These are phyloP conservation scores for Ameiurus melas DNA, from an alignment of 2,113 vertebrate species.

Conservation along the genomic window DNA sequence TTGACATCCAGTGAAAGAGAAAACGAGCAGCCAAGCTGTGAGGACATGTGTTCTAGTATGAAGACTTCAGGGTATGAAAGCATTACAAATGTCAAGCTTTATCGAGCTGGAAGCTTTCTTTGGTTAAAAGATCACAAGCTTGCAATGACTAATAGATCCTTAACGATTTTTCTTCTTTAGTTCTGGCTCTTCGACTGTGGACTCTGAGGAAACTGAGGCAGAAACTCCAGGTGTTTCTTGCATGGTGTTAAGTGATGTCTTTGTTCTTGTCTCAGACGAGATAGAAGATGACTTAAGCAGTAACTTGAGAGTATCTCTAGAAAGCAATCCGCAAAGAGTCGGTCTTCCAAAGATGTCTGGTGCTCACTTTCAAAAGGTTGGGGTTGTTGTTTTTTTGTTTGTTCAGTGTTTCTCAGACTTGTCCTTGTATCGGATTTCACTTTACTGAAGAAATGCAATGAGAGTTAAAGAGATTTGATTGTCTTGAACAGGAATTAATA, in stretches of 20 bases:
- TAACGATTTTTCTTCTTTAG: slow-evolving; percentile 11
- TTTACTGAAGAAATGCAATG: background rate
- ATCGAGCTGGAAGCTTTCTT: background rate
- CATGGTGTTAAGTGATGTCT: slow-evolving; percentile 26
- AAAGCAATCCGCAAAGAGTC: background rate
- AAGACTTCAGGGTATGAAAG: slow-evolving; percentile 16
- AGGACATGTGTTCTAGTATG: background rate
- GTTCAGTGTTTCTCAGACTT: background rate
- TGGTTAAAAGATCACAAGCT: background rate
- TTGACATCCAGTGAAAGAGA: background rate
- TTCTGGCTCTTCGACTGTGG: background rate
- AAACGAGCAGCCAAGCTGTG: background rate
- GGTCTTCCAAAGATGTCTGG: background rate
- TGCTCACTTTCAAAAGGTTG: background rate
- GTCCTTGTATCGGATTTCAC: background rate
- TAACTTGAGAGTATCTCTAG: background rate
- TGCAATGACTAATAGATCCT: background rate
- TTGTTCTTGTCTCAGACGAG: slow-evolving; percentile 37
- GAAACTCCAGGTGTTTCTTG: slow-evolving; percentile 11
- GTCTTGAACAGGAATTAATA: slow-evolving; percentile 9
- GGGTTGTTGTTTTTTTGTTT: background rate
- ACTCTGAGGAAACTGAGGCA: background rate
- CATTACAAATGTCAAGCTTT: background rate
- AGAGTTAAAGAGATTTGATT: background rate
- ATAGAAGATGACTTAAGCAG: background rate